These are phyloP conservation scores for Lacerta bilineata DNA, from an alignment of 2,797 vertebrate genomes.

Conservation along the genomic window DNA sequence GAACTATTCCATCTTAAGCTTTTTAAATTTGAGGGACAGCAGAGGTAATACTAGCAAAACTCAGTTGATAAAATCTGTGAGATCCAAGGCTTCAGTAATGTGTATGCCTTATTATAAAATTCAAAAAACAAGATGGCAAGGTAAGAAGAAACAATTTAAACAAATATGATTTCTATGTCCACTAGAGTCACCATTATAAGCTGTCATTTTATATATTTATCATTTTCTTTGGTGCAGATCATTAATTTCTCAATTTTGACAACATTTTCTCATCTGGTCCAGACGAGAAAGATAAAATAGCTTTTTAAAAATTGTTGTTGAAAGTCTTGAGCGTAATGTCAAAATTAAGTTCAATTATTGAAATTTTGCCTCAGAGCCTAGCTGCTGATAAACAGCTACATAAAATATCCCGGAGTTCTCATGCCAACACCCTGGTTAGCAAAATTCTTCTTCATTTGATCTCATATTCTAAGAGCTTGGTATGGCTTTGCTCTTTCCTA, in stretches of 20 bases:
- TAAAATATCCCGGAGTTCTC: background rate
- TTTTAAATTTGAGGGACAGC: background rate
- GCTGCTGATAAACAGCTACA: background rate
- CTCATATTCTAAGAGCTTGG: background rate
- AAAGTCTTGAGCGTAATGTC: background rate
- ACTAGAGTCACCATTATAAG: background rate
- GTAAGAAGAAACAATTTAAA: background rate
- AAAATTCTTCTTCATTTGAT: background rate
- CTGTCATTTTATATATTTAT: background rate
- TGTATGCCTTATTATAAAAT: background rate
- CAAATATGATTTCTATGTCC: background rate
- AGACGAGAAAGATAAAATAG: background rate
- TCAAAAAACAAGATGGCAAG: background rate
- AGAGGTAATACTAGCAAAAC: background rate
- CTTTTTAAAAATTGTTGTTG: background rate
- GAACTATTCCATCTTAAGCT: conserved; percentile 27
- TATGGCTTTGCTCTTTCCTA: background rate
- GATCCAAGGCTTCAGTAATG: background rate
- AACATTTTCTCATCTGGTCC: background rate
- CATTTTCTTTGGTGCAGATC: background rate
- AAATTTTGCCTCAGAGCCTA: background rate
- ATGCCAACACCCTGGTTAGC: too few species aligned
- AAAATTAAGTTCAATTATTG: background rate
- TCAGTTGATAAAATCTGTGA: background rate
- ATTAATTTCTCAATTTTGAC: background rate